Conservation (phyloP, 2,113 vertebrate genomes). For the Syrrhaptes paradoxus region DNA sequence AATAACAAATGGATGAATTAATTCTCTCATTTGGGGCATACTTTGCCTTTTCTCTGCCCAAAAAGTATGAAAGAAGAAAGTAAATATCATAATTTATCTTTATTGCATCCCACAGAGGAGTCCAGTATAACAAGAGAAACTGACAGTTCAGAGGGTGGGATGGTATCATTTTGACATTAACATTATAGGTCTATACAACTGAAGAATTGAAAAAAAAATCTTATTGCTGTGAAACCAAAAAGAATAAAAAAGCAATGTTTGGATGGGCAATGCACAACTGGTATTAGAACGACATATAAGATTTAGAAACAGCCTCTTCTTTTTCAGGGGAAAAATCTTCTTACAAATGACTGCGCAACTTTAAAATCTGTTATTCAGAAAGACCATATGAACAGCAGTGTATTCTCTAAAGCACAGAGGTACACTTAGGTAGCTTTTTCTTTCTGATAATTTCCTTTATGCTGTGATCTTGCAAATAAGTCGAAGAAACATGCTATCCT, state of each 20-base stretch:
- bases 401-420: neutral
- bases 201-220: neutral
- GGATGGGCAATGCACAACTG: neutral
- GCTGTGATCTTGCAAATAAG: neutral
- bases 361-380: neutral
- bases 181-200: neutral
- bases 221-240: neutral
- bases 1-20: neutral
- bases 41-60: neutral
- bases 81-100: neutral
- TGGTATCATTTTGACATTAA: neutral
- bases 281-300: neutral
- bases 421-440: neutral
- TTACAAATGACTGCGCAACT: neutral
- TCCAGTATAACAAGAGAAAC: neutral
- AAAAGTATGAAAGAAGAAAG: neutral
- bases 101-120: neutral
- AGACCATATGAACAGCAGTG: neutral
- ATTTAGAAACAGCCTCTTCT: neutral
- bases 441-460: neutral
- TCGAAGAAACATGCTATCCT: neutral
- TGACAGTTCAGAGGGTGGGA: neutral
- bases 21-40: neutral
- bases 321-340: neutral
- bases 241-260: neutral